Evolutionary conservation across 2,797 vertebrate genomes (phyloP), one percentile per base, ranked within the genome.

Genomic region (Somateria mollissima): DNA sequence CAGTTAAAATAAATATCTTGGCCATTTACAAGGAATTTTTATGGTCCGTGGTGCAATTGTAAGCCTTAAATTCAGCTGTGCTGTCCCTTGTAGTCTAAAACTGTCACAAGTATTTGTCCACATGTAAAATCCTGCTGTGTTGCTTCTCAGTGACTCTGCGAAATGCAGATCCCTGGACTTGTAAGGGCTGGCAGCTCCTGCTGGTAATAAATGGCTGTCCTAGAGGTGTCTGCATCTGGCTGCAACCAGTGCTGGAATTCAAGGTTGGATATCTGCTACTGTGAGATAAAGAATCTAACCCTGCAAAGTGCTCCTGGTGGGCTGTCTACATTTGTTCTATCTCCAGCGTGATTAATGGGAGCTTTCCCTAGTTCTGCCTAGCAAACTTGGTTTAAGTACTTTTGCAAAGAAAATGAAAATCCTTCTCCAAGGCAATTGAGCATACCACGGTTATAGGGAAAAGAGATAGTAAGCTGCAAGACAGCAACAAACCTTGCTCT

Each of bases 1-100:
- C 18, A 61, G 51, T 57, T 39, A 86, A 77, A 92, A 49, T 89
- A 77, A 95, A 54, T 85, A 51, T 83, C 49, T 74, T 94, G 45
- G 49, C 73, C 58, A 21, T 93, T 83, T 65, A 43, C 20, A 72
- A 78, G 54, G 65, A 89, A 49, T 82, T 85, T 92, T 94, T 92
- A 83, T 58, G 36, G 32, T 80, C 61, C 91, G 15, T 58, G 67
- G 49, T 10, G 2, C 49, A 74, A 17, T 49, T 45, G 32, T 69
- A 83, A 88, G 85, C 83, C 65, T 67, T 36, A 65, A 75, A 36
- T 79, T 74, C 51, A 74, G 8, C 78, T 49, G 28, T 61, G 75
- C 62, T 91, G 34, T 28, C 36, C 32, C 34, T 79, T 58, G 41
- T n/a, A 27, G 64, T 58, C 60, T 36, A 16, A 47, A 87, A 2